Evolutionary conservation across 1,140 invertebrate species (phyloP).

Genomic region (Chlorops oryzae): DNA sequence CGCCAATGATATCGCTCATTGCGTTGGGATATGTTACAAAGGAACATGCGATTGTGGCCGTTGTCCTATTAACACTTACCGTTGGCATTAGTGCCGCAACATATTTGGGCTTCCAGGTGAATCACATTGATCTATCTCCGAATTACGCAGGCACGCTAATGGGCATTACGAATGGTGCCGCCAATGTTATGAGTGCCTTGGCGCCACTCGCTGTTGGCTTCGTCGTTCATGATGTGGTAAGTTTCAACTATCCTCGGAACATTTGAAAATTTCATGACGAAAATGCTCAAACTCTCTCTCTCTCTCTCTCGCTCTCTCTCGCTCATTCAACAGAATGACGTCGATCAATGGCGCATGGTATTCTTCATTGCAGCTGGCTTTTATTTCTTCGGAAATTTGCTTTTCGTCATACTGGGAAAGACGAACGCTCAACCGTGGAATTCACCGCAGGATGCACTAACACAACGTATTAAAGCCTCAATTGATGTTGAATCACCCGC

Average conservation of each 20-base stretch:
- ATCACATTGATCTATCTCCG: slow-evolving; percentile 70
- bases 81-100: slow-evolving; percentile 73
- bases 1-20: slow-evolving; percentile 59
- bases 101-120: slow-evolving; percentile 64
- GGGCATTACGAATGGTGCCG: slow-evolving; percentile 67
- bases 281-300: not conserved
- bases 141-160: slow-evolving; percentile 68
- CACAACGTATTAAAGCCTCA: slow-evolving; percentile 7
- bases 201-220: slow-evolving; percentile 60
- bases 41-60: slow-evolving; percentile 51
- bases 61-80: slow-evolving; percentile 60
- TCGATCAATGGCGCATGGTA: slow-evolving; percentile 62
- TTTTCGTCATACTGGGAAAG: slow-evolving; percentile 63
- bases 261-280: not conserved
- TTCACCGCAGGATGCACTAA: slow-evolving; percentile 24
- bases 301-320: not conserved
- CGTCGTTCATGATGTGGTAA: slow-evolving; percentile 60
- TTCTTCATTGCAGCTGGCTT: slow-evolving; percentile 68
- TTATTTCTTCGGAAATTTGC: slow-evolving; percentile 61
- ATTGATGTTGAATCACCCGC: slow-evolving; percentile 14
- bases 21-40: slow-evolving; percentile 55
- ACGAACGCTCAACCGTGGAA: slow-evolving; percentile 63
- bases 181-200: slow-evolving; percentile 68
- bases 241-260: slow-evolving; percentile 15
- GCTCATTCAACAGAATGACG: slow-evolving; percentile 18